Conservation (phyloP, 2,888 invertebrate genomes). For the Phalangium opilio region DNA sequence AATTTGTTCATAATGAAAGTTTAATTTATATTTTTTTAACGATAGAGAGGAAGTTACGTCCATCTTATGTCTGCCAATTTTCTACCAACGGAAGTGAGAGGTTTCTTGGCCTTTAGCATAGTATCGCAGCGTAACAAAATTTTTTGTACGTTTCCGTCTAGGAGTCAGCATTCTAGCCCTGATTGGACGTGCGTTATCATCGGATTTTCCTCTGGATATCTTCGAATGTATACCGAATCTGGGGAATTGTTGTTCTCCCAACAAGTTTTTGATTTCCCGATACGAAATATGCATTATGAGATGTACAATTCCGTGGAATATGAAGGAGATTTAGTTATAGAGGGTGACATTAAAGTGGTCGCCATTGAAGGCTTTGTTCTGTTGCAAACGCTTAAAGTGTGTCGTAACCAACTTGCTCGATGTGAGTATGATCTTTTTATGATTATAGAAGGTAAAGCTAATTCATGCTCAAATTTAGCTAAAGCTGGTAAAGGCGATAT, state of each 20-base stretch:
- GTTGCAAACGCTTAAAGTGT: slow-evolving; percentile 60
- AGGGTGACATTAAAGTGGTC: slow-evolving; percentile 54
- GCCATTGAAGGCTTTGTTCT: slow-evolving; percentile 58
- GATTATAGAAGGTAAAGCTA: no score
- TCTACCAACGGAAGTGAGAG: slow-evolving; percentile 33
- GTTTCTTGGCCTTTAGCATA: no score
- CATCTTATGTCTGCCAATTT: slow-evolving; percentile 38
- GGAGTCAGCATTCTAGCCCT: slow-evolving; percentile 40
- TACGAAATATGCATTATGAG: no score
- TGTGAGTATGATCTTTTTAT: slow-evolving; percentile 44
- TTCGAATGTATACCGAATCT: slow-evolving; percentile 63
- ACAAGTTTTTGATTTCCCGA: no score
- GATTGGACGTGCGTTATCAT: slow-evolving; percentile 88
- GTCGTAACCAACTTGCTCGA: slow-evolving; percentile 61
- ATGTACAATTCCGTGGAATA: no score
- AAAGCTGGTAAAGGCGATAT: slow-evolving; percentile 50
- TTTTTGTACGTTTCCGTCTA: neutral
- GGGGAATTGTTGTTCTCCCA: no score
- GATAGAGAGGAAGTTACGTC: slow-evolving; percentile 39
- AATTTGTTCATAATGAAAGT: no score
- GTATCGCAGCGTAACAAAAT: no score
- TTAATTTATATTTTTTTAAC: no score
- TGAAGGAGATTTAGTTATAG: slow-evolving; percentile 54
- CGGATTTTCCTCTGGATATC: slow-evolving; percentile 67
- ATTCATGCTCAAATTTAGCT: no score